These are phyloP conservation scores for Patiria pectinifera DNA, from an alignment of 53 echinoderm and acorn worm genomes.

Conservation along the genomic window DNA sequence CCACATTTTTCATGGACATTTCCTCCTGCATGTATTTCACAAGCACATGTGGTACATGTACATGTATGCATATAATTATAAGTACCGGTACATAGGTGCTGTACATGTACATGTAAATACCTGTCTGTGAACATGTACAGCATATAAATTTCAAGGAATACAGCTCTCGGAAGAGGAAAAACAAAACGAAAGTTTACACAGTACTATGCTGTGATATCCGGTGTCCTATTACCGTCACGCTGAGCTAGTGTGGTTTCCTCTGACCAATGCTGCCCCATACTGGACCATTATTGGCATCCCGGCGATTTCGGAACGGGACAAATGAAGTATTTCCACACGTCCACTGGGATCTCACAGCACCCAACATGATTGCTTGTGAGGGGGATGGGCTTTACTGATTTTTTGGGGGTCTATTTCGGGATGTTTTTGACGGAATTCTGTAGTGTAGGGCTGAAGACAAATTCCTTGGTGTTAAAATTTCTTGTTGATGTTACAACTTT, in stretches of 20 bases:
- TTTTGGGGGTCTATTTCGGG: background rate
- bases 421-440: too few relatives aligned
- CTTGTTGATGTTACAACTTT: too few relatives aligned
- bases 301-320: background rate
- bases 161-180: background rate
- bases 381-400: background rate
- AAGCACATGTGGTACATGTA: background rate
- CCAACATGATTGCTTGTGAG: slow-evolving; percentile 30
- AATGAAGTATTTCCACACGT: background rate
- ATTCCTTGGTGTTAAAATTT: too few relatives aligned
- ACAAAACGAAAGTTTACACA: slow-evolving; percentile 20
- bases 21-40: too few relatives aligned
- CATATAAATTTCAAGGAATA: background rate
- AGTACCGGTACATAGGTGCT: background rate
- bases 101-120: background rate
- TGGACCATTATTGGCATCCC: background rate
- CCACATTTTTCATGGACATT: too few relatives aligned
- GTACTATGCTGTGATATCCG: slow-evolving; percentile 11
- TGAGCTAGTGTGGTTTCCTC: background rate
- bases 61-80: background rate
- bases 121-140: background rate
- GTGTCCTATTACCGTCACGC: slow-evolving; percentile 14
- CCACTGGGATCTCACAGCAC: slow-evolving; percentile 1
- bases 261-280: background rate
- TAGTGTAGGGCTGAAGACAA: too few relatives aligned